These are phyloP conservation scores for Disparrhopalites patrizii DNA, from an alignment of 2,888 invertebrate species.

Conservation along the genomic window DNA sequence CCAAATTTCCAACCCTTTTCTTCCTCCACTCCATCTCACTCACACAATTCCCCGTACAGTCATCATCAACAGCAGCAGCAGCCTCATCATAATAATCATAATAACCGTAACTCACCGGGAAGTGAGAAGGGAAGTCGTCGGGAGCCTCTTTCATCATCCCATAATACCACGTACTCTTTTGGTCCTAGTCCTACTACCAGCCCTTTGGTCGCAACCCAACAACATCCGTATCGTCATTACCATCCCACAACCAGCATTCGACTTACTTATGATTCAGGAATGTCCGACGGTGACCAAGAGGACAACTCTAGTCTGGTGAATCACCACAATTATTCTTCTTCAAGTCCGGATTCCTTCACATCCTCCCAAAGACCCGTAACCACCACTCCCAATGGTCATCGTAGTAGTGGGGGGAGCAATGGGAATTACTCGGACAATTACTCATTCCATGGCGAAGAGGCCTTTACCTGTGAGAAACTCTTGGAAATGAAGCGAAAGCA, in stretches of 20 bases:
- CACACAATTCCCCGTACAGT: slow-evolving; percentile 13
- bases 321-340: slow-evolving; percentile 38
- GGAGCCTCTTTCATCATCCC: too few relatives aligned
- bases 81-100: too few relatives aligned
- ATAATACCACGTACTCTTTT: neutral
- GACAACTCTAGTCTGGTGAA: slow-evolving; percentile 40
- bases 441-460: slow-evolving; percentile 13
- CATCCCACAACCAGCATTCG: slow-evolving; percentile 12
- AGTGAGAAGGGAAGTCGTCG: neutral
- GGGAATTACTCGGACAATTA: neutral
- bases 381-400: slow-evolving; percentile 3
- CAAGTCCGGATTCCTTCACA: slow-evolving; percentile 43
- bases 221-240: too few relatives aligned
- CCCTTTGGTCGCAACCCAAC: slow-evolving; percentile 5
- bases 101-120: slow-evolving; percentile 13
- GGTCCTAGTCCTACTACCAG: neutral
- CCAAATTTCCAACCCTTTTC: slow-evolving; percentile 15
- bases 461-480: slow-evolving; percentile 39
- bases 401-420: neutral
- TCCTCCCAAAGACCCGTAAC: slow-evolving; percentile 26
- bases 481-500: slow-evolving; percentile 44
- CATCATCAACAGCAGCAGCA: too few relatives aligned
- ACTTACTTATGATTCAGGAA: slow-evolving; percentile 8
- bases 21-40: slow-evolving; percentile 6
- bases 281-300: slow-evolving; percentile 32